Base-by-base conservation (phyloP, 2,797 vertebrate species). In the Dendrocincla tyrannina region DNA sequence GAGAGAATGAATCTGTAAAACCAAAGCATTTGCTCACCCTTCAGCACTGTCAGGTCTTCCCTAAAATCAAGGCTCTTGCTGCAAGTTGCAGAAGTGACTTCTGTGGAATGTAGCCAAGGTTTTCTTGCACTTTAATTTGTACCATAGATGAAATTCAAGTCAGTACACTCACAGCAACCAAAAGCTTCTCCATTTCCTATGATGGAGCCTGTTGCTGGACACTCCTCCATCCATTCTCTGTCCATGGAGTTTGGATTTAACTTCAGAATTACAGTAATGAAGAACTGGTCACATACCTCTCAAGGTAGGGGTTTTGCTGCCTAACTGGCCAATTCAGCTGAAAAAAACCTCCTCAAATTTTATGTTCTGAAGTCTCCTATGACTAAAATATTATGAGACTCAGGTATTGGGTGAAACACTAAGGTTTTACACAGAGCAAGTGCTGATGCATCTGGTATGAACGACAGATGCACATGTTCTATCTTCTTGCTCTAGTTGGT, bases 121-220 rank as follows among this genome's bases (percentile, higher is more conserved):
- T 42, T 84, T 70, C 17, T 33, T 60, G 20, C 17, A 41, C 37
- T 79, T 63, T 28, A 20, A 32, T 69, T 53, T 42, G 32, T 53
- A 17, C 67, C 19, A 30, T 1, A 70, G 23, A 32, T 32, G 6
- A 88, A 47, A 66, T 59, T 50, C 16, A 41, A 59, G 14, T 12
- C 33, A 74, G 20, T 22, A 33, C n/a, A 46, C 23, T 64, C 55
- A 75, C 46, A 73, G 37, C 25, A 67, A 88, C 35, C 10, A 39
- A 73, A 59, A 35, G 27, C 33, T 25, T 66, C 63, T 64, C 41
- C 1, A 0, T 25, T 74, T 59, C 23, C 44, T 41, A 49, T 59
- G 47, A 66, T 0, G 0, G 32, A 91, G 10, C 11, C 37, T 81
- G 32, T 33, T 17, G 9, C 30, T 0, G 6, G 74, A 23, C 23